Evolutionary conservation across 1,140 invertebrate species (phyloP).

Genomic region (Calycopis cecrops): DNA sequence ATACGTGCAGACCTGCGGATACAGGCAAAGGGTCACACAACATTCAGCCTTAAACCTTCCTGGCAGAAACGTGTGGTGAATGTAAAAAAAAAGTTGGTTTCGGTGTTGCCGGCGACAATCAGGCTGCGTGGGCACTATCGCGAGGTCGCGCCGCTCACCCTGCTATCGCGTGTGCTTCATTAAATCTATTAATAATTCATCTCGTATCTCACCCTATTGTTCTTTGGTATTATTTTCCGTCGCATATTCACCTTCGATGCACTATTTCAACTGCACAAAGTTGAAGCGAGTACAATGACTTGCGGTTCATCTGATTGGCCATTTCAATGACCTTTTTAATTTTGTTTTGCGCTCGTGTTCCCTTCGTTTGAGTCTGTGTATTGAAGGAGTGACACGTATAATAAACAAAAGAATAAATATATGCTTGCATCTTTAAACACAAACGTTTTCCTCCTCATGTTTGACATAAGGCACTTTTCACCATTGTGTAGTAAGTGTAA

Average conservation of each 20-base stretch:
- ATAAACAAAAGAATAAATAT: no score
- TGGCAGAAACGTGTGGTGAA: conserved; percentile 30
- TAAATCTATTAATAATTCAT: conserved; percentile 69
- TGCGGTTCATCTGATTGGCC: background rate
- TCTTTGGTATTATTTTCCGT: conserved; percentile 41
- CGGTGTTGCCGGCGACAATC: conserved; percentile 60
- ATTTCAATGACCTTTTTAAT: conserved; percentile 7
- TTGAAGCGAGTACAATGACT: conserved; percentile 1
- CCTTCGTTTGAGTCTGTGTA: no score
- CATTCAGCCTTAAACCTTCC: conserved; percentile 29
- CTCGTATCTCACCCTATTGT: conserved; percentile 59
- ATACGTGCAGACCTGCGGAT: conserved; percentile 14
- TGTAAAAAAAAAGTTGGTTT: conserved; percentile 51
- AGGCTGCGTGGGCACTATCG: conserved; percentile 71
- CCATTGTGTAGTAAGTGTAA: no score
- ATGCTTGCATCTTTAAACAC: no score
- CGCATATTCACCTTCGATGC: conserved; percentile 17
- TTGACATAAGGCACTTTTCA: no score
- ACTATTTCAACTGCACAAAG: background rate
- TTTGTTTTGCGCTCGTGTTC: background rate
- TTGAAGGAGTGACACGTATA: no score
- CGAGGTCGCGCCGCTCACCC: conserved; percentile 69
- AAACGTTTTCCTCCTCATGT: no score
- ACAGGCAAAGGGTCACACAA: conserved; percentile 14
- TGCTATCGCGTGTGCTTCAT: conserved; percentile 60